Base-by-base conservation (phyloP, 2,888 invertebrate species). In the Tetramorium bicarinatum region DNA sequence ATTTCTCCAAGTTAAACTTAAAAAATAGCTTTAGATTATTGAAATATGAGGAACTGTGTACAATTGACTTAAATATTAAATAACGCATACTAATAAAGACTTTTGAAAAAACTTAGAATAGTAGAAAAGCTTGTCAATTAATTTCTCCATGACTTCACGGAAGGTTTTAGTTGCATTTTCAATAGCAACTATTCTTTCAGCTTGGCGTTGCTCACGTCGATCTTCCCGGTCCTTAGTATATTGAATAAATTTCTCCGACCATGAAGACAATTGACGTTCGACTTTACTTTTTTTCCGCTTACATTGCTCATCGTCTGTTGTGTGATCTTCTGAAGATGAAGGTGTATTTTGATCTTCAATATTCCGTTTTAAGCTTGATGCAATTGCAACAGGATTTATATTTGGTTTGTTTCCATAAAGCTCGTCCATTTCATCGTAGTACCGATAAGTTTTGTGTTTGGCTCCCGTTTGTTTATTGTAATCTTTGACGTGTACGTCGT, bases 351-450 rank as follows among this genome's bases (percentile, higher is more conserved):
- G n/a, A n/a, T 71, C n/a, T 2, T 49, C 18, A 52, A 29, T 29
- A 29, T 1, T 71, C 34, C 49, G 7, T 9, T 41, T 3, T 8
- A 34, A n/a, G 29, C 29, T 71, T 34, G 71, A 71, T 34, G 71
- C 52, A 11, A n/a, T 13, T 52, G 52, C 52, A 18, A 71, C 3
- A n/a, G 52, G 52, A 71, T 34, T 71, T 3, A 71, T 4, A 4
- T 52, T 71, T 13, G 52, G 71, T 34, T 71, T 71, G 15, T 71
- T 29, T 54, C 71, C 71, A 54, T n/a, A 71, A 9, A 71, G 1
- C 2, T 54, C 13, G 13, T 71, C 52, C 71, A 71, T 71, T 34
- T 71, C 52, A n/a, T 71, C 1, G 18, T 54, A 71, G 4, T 71
- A 71, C 9, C 71, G 52, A 34, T 25, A 67, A 21, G 25, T 29